Conservation (phyloP, 2,888 invertebrate genomes). For the Ferrisia virgata region DNA sequence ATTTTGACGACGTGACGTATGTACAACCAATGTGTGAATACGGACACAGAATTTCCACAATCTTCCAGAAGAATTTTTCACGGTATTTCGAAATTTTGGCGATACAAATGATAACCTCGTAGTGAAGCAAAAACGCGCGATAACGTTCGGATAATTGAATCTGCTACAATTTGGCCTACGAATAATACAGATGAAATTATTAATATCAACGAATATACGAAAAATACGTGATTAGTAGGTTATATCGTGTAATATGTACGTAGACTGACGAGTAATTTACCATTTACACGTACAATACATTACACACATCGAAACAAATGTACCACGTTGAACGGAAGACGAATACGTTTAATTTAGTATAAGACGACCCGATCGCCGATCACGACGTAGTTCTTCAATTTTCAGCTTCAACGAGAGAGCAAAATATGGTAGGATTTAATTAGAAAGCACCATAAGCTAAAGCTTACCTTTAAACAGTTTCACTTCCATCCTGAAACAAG, state of each 20-base stretch:
- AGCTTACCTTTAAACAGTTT: slow-evolving; percentile 19
- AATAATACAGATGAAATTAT: background rate
- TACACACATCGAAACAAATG: too few species aligned
- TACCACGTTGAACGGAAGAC: background rate
- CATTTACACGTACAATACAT: background rate
- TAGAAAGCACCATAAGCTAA: background rate
- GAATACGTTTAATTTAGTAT: too few species aligned
- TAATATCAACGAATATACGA: background rate
- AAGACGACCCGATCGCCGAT: background rate
- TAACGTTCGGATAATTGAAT: background rate
- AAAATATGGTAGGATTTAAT: background rate
- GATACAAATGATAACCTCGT: background rate
- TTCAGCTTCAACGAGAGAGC: background rate
- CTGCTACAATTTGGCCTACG: background rate
- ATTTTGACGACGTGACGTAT: background rate
- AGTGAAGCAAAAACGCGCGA: background rate
- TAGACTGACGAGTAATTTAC: background rate
- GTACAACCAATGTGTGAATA: background rate
- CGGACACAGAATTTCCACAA: background rate
- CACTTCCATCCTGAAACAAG: slow-evolving; percentile 42
- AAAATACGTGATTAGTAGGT: background rate
- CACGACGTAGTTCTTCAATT: background rate
- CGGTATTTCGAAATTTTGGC: background rate
- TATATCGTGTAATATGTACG: too few species aligned
- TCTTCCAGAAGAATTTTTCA: background rate